phyloP scores from a whole-genome alignment of 2,113 vertebrate species.

The Cottus gobio region DNA sequence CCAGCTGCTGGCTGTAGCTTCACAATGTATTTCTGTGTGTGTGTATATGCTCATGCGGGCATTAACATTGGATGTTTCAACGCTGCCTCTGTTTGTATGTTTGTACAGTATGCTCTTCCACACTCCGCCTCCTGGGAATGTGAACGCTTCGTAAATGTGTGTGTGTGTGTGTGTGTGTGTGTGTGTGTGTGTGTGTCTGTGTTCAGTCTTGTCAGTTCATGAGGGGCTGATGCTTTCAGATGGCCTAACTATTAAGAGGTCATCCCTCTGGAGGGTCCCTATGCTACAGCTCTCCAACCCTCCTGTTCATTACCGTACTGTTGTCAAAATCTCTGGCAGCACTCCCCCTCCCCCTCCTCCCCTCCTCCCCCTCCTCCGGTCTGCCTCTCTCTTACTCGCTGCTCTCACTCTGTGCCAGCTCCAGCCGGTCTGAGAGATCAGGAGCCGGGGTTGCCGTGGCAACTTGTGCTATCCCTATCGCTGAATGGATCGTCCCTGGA shows the following conservation, averaged over 20 bases:
- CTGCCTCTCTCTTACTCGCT: conserved; percentile 39
- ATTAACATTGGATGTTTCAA: not conserved
- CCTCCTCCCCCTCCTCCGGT: conserved; percentile 12
- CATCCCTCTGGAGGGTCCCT: conserved; percentile 31
- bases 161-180: not conserved
- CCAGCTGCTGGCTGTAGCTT: not conserved
- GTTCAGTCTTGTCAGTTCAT: conserved; percentile 34
- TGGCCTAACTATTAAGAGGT: conserved; percentile 50
- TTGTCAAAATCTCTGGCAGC: conserved; percentile 67
- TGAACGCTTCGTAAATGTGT: not conserved
- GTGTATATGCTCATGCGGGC: not conserved
- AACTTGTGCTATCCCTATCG: conserved; percentile 68
- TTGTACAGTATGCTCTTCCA: not conserved
- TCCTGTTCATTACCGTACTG: conserved; percentile 56
- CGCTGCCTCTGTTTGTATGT: not conserved
- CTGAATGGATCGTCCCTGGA: conserved; percentile 61
- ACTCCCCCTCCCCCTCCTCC: conserved; percentile 40
- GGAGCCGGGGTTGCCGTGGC: conserved; percentile 75
- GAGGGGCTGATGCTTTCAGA: conserved; percentile 36
- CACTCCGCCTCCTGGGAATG: not conserved
- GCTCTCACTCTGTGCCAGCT: conserved; percentile 63
- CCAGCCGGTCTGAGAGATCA: conserved; percentile 65
- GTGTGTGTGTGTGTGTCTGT: not conserved
- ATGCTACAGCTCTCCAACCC: conserved; percentile 18
- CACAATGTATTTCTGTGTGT: not conserved